Percentiles rank a stretch among this genome's conserved stretches.
phyloP scores from a whole-genome alignment of 2,797 vertebrate genomes.

The Diglossa cyanea region DNA sequence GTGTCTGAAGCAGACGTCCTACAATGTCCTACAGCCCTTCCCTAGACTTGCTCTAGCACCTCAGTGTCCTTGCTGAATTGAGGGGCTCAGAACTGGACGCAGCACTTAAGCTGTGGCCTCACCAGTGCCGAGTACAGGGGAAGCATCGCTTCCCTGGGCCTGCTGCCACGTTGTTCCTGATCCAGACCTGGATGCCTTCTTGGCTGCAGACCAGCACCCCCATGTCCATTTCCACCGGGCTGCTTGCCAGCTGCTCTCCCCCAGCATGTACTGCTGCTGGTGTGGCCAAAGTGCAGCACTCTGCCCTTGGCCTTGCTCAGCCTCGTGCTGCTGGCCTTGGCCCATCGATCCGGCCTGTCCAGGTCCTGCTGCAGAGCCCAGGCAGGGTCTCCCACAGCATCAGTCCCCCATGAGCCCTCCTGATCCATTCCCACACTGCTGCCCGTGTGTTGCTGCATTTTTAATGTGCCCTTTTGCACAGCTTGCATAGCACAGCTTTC shows the following conservation, averaged over 20 bases:
- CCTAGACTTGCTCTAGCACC: accelerated
- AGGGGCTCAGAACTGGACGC: background rate
- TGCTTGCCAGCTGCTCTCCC: background rate
- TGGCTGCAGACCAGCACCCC: background rate
- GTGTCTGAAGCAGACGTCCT: no score
- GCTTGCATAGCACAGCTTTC: no score
- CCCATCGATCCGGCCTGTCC: background rate
- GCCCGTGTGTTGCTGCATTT: accelerated
- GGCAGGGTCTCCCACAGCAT: accelerated
- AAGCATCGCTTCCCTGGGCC: background rate
- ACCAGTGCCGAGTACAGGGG: accelerated
- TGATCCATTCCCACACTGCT: background rate
- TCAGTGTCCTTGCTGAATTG: background rate
- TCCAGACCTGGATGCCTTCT: background rate
- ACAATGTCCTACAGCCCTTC: background rate
- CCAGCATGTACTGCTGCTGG: background rate
- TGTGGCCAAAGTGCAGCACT: background rate
- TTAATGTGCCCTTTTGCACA: accelerated
- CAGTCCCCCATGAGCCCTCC: background rate
- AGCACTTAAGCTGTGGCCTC: accelerated
- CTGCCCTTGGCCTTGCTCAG: background rate
- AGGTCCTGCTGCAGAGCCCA: background rate
- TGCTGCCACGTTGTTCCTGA: background rate
- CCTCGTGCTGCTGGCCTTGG: background rate
- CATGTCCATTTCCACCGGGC: background rate